Conservation (phyloP, 2,797 vertebrate genomes). For the Myotis pilosus region DNA sequence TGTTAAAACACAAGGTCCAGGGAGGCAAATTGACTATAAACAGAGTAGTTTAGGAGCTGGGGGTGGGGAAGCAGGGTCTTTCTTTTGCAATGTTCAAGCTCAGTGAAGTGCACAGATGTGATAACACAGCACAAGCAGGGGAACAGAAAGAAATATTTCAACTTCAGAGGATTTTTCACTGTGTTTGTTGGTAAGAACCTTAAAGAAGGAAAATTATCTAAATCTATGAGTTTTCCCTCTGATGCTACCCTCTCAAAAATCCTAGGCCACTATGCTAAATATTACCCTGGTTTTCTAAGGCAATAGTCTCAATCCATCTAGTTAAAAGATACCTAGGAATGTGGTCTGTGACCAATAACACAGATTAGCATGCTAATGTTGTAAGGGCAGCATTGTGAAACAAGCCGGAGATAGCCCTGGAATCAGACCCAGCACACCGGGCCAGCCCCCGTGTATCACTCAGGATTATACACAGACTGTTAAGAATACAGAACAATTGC, state of each 20-base stretch:
- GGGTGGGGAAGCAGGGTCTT: background rate
- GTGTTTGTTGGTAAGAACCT: background rate
- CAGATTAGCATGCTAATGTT: constrained; percentile 79
- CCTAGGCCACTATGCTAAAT: background rate
- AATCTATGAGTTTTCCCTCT: constrained; percentile 16
- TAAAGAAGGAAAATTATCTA: background rate
- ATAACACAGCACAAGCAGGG: background rate
- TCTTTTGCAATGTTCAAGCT: constrained; percentile 72
- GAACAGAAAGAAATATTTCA: background rate
- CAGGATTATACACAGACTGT: constrained; percentile 66
- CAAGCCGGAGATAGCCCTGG: constrained; percentile 77
- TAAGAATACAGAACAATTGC: constrained; percentile 76
- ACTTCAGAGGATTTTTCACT: constrained; percentile 29
- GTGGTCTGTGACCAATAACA: constrained; percentile 68
- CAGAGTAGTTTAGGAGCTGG: constrained; percentile 65
- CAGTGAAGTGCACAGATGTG: background rate
- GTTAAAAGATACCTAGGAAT: constrained; percentile 79
- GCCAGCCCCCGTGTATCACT: constrained; percentile 75
- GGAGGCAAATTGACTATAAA: constrained; percentile 75
- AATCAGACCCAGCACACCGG: constrained; percentile 73
- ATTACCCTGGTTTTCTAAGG: constrained; percentile 32
- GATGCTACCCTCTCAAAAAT: constrained; percentile 23
- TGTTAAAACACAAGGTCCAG: constrained; percentile 74
- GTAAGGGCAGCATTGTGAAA: constrained; percentile 82
- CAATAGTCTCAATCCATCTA: constrained; percentile 63